Evolutionary conservation across 2,888 invertebrate genomes (phyloP), one percentile per base, ranked within the genome.

Genomic region (Sminthurides aquaticus): DNA sequence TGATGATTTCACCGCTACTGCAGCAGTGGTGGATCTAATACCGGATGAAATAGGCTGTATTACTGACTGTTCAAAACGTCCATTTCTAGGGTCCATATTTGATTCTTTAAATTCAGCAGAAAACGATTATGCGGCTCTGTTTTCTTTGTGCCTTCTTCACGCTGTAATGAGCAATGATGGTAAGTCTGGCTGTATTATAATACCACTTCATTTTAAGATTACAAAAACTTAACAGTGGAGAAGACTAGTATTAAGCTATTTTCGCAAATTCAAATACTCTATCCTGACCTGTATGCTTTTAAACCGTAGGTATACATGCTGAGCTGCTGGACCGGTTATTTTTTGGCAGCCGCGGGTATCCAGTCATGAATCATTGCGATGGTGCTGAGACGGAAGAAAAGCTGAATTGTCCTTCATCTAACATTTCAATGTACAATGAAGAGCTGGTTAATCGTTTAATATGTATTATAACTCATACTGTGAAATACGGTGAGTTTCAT

Each of bases 121-220:
- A 77, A 96, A 96, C 79, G 98, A 99, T 81, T 97, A 98, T 78
- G 86, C 90, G 56, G 88, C 96, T 3, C 81, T 99, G 67, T 91
- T 97, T 78, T 88, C 90, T 2, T 82, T 98, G 20, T 92, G 95
- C 79, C 82, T 98, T 67, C 84, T 98, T 49, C 95, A 94, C 79
- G 94, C 97, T 18, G 85, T 98, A 79, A 90, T 90, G 67, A 90
- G 90, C 78, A 99, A 98, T 81, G 85, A 86, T 86, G 96, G 98
- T 96, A 80, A 80, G 80, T 22, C 29, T 62, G 26, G 34, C 54
- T 25, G 43, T 60, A n/a, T 43, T 26, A 25, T 58, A 58, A 34
- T 43, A 28, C 34, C 52, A 54, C 28, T 20, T 54, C 20, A 18
- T 20, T 57, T 68, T 26, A n/a, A 24, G 20, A 27, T 5, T 60